Percentiles rank a stretch among this genome's conserved stretches.
These are phyloP conservation scores for Onchidella celtica DNA, from an alignment of 2,888 invertebrate species.

Conservation along the genomic window DNA sequence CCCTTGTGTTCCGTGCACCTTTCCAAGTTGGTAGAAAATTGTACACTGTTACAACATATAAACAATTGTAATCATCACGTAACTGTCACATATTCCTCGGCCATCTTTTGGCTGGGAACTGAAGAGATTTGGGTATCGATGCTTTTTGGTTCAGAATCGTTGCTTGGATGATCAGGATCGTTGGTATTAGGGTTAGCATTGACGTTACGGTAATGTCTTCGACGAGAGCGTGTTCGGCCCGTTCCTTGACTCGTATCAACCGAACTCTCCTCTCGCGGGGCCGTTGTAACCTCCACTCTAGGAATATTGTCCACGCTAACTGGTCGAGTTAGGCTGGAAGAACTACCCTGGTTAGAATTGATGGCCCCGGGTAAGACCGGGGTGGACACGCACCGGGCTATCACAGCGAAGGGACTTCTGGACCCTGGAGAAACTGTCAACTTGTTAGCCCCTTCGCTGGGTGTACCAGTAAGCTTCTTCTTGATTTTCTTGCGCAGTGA, in stretches of 20 bases:
- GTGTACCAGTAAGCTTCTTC: slow-evolving; percentile 62
- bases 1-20: too few species aligned
- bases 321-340: slow-evolving; percentile 59
- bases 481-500: slow-evolving; percentile 67
- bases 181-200: too few species aligned
- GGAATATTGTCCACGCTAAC: slow-evolving; percentile 68
- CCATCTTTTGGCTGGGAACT: too few species aligned
- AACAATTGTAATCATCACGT: too few species aligned
- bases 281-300: slow-evolving; percentile 65
- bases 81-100: slow-evolving; percentile 39
- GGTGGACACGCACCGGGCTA: slow-evolving; percentile 71
- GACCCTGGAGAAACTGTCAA: slow-evolving; percentile 49
- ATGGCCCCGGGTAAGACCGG: slow-evolving; percentile 67
- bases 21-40: too few species aligned
- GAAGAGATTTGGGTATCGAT: too few species aligned
- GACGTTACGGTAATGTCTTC: too few species aligned
- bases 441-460: slow-evolving; percentile 36
- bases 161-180: too few species aligned
- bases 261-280: slow-evolving; percentile 48
- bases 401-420: slow-evolving; percentile 66
- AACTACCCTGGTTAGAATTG: slow-evolving; percentile 36
- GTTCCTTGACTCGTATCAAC: neutral
- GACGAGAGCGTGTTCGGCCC: slow-evolving; percentile 16
- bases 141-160: too few species aligned
- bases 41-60: too few species aligned